phyloP scores from a whole-genome alignment of 2,888 invertebrate species.

The Acronicta leporina region DNA sequence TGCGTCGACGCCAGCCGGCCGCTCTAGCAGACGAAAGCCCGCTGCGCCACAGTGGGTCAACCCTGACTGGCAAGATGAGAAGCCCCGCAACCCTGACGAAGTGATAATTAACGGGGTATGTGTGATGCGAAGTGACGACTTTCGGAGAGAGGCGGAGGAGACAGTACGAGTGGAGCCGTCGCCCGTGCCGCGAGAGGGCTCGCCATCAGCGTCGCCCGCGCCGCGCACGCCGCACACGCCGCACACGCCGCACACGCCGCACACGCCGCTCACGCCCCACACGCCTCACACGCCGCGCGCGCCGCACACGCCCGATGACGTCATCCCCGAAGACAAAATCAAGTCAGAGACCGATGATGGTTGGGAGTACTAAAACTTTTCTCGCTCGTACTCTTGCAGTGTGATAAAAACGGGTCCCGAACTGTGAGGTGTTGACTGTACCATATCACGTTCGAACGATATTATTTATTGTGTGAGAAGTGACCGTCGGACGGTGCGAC shows the following conservation, averaged over 20 bases:
- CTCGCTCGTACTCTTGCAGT: constrained; percentile 49
- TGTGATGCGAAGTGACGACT: constrained; percentile 96
- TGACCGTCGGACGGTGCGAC: constrained; percentile 55
- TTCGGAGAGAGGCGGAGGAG: constrained; percentile 90
- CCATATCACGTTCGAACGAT: constrained; percentile 59
- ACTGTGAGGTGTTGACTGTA: constrained; percentile 57
- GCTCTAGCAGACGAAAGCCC: constrained; percentile 95
- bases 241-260: constrained; percentile 60
- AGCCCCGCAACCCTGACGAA: constrained; percentile 90
- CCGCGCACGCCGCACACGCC: constrained; percentile 71
- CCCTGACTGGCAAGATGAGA: constrained; percentile 96
- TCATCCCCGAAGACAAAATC: constrained; percentile 85
- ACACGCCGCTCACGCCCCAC: constrained; percentile 61
- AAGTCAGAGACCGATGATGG: constrained; percentile 90
- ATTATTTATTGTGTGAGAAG: constrained; percentile 63
- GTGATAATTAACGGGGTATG: constrained; percentile 98
- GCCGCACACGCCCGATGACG: constrained; percentile 70
- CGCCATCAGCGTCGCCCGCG: constrained; percentile 69
- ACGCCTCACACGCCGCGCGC: constrained; percentile 62
- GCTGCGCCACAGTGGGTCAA: constrained; percentile 99
- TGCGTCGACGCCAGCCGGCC: constrained; percentile 81
- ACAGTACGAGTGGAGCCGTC: constrained; percentile 94
- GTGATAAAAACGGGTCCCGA: constrained; percentile 66
- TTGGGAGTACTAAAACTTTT: constrained; percentile 88
- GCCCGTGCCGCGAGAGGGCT: constrained; percentile 89